A percentile compares a stretch with the other conserved stretches of the same genome.
Conservation (phyloP, 2,797 vertebrate genomes). For the Tapirus indicus region DNA sequence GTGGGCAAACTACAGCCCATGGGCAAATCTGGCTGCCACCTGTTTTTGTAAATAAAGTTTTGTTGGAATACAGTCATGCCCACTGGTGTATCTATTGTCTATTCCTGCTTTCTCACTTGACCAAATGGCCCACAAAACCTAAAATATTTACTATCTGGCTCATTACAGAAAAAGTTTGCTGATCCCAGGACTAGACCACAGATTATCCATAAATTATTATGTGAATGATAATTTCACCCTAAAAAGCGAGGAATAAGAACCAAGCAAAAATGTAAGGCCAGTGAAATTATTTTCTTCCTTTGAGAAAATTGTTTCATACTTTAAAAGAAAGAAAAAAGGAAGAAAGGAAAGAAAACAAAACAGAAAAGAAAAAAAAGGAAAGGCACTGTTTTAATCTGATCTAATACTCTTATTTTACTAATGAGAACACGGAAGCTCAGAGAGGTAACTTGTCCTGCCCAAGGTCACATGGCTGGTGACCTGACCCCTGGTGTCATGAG, state of each 20-base stretch:
- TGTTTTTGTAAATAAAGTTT: background rate
- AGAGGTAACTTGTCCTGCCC: background rate
- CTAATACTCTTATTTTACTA: background rate
- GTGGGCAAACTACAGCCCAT: too few species aligned
- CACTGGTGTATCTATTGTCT: background rate
- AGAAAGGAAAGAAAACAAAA: background rate
- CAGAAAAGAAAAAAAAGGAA: background rate
- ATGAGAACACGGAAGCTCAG: background rate
- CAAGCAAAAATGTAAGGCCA: background rate
- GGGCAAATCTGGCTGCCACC: background rate
- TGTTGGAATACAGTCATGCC: background rate
- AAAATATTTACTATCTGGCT: background rate
- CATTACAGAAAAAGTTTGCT: background rate
- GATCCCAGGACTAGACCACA: background rate
- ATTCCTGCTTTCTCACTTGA: background rate
- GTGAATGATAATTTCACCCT: background rate
- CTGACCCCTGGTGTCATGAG: background rate
- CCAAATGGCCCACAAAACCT: background rate
- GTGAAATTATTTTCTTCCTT: background rate
- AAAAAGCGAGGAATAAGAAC: background rate
- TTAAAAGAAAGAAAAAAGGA: background rate
- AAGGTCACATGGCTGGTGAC: background rate
- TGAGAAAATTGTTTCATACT: background rate
- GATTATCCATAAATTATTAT: background rate
- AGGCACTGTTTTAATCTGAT: background rate